These are phyloP conservation scores for Eristalinus aeneus DNA, from an alignment of 2,888 invertebrate species.

Conservation along the genomic window DNA sequence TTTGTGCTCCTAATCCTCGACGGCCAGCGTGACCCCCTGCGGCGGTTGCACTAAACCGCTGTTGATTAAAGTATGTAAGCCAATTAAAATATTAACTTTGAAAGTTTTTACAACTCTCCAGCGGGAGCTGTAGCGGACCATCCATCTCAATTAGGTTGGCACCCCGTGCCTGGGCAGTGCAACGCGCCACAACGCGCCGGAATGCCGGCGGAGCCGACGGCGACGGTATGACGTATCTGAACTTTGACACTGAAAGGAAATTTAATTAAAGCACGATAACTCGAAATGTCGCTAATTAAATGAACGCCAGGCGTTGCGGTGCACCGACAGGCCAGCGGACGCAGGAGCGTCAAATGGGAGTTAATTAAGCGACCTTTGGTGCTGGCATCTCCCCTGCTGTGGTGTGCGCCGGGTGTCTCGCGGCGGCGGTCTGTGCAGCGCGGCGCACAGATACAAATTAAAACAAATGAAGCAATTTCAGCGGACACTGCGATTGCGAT, in stretches of 20 bases:
- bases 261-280: constrained; percentile 63
- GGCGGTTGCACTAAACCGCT: background rate
- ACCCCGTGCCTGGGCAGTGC: background rate
- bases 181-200: background rate
- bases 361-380: constrained; percentile 62
- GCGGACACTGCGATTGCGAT: constrained; percentile 24
- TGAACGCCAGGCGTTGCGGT: constrained; percentile 25
- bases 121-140: constrained; percentile 34
- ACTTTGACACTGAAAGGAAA: constrained; percentile 58
- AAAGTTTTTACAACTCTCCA: constrained; percentile 35
- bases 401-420: background rate
- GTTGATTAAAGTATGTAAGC: constrained; percentile 14
- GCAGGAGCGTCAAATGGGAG: constrained; percentile 46
- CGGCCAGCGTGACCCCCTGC: too few species aligned
- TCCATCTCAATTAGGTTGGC: constrained; percentile 52
- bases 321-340: background rate
- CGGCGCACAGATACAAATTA: constrained; percentile 39
- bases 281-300: constrained; percentile 63
- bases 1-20: background rate
- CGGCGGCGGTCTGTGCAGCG: background rate
- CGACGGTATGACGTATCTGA: constrained; percentile 18
- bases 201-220: background rate
- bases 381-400: background rate
- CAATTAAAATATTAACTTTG: constrained; percentile 53
- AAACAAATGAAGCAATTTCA: constrained; percentile 44